phyloP scores from a whole-genome alignment of 2,888 invertebrate genomes.

The Smittia sp. region DNA sequence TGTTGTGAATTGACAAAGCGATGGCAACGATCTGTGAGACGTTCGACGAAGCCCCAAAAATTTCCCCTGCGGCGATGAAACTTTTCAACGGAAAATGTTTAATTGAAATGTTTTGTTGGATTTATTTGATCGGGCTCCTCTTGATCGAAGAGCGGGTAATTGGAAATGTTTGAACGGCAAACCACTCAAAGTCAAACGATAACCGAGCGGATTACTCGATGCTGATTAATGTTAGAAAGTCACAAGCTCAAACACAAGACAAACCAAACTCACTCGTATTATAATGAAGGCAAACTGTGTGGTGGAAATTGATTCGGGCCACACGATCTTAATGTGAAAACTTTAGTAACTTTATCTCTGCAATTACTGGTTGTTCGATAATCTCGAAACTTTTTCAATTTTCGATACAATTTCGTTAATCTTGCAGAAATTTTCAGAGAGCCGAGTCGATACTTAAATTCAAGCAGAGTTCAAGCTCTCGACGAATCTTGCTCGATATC shows the following conservation, averaged over 20 bases:
- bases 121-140: not conserved
- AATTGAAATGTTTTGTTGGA: constrained; percentile 4
- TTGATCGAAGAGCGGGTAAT: not conserved
- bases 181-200: too few species aligned
- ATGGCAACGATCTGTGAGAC: not conserved
- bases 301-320: not conserved
- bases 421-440: too few species aligned
- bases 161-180: not conserved
- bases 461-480: too few species aligned
- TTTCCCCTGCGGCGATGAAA: not conserved
- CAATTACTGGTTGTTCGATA: not conserved
- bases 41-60: not conserved
- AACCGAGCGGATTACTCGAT: too few species aligned
- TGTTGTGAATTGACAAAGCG: not conserved
- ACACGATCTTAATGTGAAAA: not conserved
- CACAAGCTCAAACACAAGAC: constrained; percentile 9
- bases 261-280: not conserved
- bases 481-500: not conserved
- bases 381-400: not conserved
- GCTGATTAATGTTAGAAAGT: not conserved
- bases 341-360: constrained; percentile 19
- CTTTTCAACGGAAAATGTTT: not conserved
- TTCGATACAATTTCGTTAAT: not conserved
- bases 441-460: too few species aligned
- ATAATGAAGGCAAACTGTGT: not conserved